Evolutionary conservation across 2,113 vertebrate species (phyloP), one percentile per base, ranked within the genome.

Genomic region (Ophiodon elongatus): DNA sequence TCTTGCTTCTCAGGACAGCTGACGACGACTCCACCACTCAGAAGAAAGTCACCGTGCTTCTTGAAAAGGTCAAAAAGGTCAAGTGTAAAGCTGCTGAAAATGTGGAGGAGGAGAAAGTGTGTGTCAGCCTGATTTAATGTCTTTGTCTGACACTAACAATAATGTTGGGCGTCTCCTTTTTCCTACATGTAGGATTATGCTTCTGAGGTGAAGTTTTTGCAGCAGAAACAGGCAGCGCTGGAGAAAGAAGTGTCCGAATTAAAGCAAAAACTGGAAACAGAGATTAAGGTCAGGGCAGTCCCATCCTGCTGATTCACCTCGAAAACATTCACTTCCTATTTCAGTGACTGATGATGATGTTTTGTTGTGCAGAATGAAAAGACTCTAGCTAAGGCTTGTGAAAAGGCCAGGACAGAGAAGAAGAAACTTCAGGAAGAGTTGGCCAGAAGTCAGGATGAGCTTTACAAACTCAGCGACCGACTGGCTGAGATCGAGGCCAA

Each of bases 51-150:
- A 96, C 97, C 90, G 86, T 97, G 88, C 95, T 99, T 88, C 97
- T 99, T 91, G 96, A 97, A 91, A 97, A 96, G 93, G 97, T 99
- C 91, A 97, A 96, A 91, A 97, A 96, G 54, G 92, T 99, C 81
- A 99, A 97, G 91, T 98, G 97, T 87, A 96, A 96, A 86, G 96
- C 97, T 77, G 95, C 95, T 43, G 96, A 95, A 73, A 96, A 92
- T 33, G 73, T 94, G 0, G 96, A 96, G 93, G 96, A 86, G 57
- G 85, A 84, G 52, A 94, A 72, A 74, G 91, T 94, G 77, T 91
- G 88, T 77, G 23, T 64, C 31, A 64, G 23, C 39, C 2, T 79
- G 31, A 70, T 68, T 27, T 35, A 27, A 73, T 63, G 37, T 70
- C 19, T 84, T 66, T 73, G 73, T 66, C 23, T 77, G 10, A 77